These are phyloP conservation scores for Proales similis DNA, from an alignment of 1,140 invertebrate genomes.

Conservation along the genomic window DNA sequence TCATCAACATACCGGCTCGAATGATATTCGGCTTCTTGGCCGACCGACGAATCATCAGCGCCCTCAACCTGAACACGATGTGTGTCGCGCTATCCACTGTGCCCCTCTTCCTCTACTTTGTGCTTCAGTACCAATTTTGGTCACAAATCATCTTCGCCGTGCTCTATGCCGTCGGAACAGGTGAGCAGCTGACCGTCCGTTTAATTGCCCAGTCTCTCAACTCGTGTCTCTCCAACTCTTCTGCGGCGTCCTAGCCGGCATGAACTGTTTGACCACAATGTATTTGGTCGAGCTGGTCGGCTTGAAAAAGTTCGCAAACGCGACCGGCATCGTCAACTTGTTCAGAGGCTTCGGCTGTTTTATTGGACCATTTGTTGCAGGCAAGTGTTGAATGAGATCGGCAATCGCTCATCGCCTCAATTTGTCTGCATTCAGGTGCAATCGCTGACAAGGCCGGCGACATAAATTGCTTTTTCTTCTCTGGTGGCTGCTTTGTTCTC, in stretches of 20 bases:
- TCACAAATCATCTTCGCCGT: neutral
- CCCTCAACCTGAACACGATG: conserved; percentile 20
- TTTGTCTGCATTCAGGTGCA: neutral
- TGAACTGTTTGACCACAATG: conserved; percentile 31
- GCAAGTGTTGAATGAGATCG: neutral
- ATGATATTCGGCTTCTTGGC: conserved; percentile 20
- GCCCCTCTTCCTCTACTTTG: conserved; percentile 9
- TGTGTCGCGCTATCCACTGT: conserved; percentile 14
- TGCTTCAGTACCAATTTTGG: neutral
- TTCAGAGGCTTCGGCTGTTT: conserved; percentile 37
- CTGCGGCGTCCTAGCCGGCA: conserved; percentile 28
- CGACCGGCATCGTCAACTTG: conserved; percentile 34
- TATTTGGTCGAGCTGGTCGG: conserved; percentile 28
- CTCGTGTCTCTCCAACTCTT: neutral
- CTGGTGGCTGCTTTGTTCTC: conserved; percentile 14
- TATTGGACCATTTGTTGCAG: conserved; percentile 22
- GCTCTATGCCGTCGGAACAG: conserved; percentile 12
- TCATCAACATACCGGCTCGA: conserved; percentile 32
- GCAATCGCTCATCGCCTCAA: neutral
- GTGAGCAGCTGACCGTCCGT: neutral
- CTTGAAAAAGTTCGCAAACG: conserved; percentile 22
- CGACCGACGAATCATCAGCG: conserved; percentile 2
- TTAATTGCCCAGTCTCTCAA: neutral
- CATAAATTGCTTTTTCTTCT: conserved; percentile 6
- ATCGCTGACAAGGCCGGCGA: neutral